phyloP scores from a whole-genome alignment of 1,140 invertebrate species.

The Drosophila fuyamai region DNA sequence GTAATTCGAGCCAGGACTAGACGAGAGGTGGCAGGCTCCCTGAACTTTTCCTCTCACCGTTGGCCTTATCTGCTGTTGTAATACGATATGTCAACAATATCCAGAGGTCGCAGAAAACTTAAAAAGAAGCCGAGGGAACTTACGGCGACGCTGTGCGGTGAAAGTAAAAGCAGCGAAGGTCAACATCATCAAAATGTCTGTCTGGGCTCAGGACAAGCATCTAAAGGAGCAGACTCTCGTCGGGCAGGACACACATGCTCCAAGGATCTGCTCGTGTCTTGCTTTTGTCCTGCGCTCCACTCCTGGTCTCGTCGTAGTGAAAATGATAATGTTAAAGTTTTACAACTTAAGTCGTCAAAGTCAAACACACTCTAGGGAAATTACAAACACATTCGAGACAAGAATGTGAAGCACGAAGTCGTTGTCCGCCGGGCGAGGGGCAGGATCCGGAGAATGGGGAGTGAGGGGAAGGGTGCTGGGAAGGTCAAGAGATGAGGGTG shows the following conservation, averaged over 20 bases:
- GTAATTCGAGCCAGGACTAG: conserved; percentile 50
- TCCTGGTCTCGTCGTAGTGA: conserved; percentile 54
- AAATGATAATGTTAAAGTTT: conserved; percentile 85
- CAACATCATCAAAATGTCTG: conserved; percentile 84
- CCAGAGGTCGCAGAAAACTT: conserved; percentile 57
- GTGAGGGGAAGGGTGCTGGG: background rate
- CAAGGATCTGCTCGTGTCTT: conserved; percentile 17
- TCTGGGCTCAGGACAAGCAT: conserved; percentile 46
- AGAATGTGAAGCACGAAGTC: conserved; percentile 56
- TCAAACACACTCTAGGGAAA: conserved; percentile 85
- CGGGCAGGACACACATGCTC: conserved; percentile 45
- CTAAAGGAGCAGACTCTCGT: conserved; percentile 18
- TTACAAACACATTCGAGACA: conserved; percentile 84
- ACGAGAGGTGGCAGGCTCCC: conserved; percentile 8
- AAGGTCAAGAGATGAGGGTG: conserved; percentile 65
- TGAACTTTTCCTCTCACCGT: conserved; percentile 25
- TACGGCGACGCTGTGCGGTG: conserved; percentile 20
- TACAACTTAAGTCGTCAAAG: conserved; percentile 85
- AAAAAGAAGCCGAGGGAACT: conserved; percentile 61
- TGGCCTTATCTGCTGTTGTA: conserved; percentile 39
- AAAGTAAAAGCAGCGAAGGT: conserved; percentile 83
- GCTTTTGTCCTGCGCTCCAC: background rate
- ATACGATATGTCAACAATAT: conserved; percentile 80
- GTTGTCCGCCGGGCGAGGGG: conserved; percentile 13
- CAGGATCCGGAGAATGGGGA: background rate